phyloP scores from a whole-genome alignment of 23 tunicate genomes.

The Styela clava region DNA sequence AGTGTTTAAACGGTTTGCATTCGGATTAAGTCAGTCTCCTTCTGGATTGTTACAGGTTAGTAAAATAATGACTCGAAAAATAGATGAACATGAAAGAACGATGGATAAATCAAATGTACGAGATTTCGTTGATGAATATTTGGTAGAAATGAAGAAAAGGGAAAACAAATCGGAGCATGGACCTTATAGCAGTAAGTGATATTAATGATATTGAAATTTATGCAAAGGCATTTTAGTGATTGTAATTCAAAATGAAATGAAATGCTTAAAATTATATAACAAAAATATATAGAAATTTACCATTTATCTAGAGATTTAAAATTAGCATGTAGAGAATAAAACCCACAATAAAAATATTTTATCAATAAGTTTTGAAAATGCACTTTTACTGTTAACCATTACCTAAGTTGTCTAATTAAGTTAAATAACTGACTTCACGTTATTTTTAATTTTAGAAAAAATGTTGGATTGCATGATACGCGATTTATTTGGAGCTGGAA shows the following conservation, averaged over 20 bases:
- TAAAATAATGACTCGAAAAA: neutral
- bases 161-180: neutral
- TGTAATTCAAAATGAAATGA: too few relatives aligned
- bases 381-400: too few relatives aligned
- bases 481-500: conserved; percentile 17
- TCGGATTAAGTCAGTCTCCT: too few relatives aligned
- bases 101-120: neutral
- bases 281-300: neutral
- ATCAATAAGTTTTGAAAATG: too few relatives aligned
- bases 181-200: neutral
- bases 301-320: neutral
- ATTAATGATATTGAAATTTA: neutral
- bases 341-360: too few relatives aligned
- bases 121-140: conserved; percentile 31
- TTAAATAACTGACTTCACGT: too few relatives aligned
- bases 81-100: conserved; percentile 13
- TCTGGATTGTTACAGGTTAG: neutral
- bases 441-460: neutral
- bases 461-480: neutral
- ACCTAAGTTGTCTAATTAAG: too few relatives aligned
- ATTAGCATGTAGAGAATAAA: too few relatives aligned
- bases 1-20: too few relatives aligned
- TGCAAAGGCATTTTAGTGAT: too few relatives aligned
- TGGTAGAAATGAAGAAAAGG: conserved; percentile 17
- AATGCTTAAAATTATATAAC: too few relatives aligned